Evolutionary conservation across 2,888 invertebrate genomes (phyloP).

Genomic region (Coleophora deauratella): DNA sequence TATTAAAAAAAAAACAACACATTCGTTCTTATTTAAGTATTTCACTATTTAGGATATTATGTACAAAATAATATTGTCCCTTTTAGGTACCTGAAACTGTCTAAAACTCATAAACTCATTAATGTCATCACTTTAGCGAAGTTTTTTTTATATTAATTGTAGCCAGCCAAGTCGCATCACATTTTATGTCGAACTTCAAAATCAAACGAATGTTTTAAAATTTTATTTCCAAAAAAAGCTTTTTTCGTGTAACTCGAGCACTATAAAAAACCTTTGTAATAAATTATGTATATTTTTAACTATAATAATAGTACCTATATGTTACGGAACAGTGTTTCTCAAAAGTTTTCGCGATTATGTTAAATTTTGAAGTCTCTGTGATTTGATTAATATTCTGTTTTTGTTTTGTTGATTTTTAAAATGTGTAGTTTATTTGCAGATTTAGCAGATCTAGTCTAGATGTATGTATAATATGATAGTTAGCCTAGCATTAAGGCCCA

Average conservation of each 20-base stretch:
- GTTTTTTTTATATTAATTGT: slow-evolving; percentile 13
- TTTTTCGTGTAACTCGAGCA: too few species aligned
- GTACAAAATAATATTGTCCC: slow-evolving; percentile 39
- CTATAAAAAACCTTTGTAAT: too few species aligned
- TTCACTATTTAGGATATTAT: slow-evolving; percentile 17
- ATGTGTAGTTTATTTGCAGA: slow-evolving; percentile 34
- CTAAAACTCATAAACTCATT: slow-evolving; percentile 28
- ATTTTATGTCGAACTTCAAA: background rate
- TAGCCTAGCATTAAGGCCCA: slow-evolving; percentile 37
- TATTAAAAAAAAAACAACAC: slow-evolving; percentile 10
- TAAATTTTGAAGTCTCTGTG: slow-evolving; percentile 46
- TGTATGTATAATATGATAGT: slow-evolving; percentile 31
- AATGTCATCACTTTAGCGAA: background rate
- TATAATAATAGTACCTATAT: too few species aligned
- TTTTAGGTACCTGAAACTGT: slow-evolving; percentile 64
- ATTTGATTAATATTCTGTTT: slow-evolving; percentile 34
- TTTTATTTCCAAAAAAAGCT: too few species aligned
- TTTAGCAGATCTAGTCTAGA: slow-evolving; percentile 68
- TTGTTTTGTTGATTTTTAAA: slow-evolving; percentile 3
- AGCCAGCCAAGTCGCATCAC: slow-evolving; percentile 1
- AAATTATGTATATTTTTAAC: too few species aligned
- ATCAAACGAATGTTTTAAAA: too few species aligned
- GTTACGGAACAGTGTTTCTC: slow-evolving; percentile 66
- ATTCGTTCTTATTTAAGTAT: slow-evolving; percentile 13
- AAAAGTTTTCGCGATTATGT: slow-evolving; percentile 50